Conservation (phyloP, 2,797 vertebrate species). For the Leptodactylus fallax region DNA sequence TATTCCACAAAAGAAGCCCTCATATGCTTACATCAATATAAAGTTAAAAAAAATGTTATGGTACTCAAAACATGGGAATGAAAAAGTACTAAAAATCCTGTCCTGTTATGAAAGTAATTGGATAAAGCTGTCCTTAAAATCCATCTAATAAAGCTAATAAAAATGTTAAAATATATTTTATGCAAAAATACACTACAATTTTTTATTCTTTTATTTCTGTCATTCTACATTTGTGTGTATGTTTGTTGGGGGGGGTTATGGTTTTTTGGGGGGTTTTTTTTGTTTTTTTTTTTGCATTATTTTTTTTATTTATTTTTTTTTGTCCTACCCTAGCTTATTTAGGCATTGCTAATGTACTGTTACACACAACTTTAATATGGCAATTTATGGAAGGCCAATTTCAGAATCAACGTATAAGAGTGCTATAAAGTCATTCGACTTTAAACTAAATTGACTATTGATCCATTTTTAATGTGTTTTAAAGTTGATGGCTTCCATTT, state of each 20-base stretch:
- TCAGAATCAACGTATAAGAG: neutral
- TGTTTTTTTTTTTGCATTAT: neutral
- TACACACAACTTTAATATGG: neutral
- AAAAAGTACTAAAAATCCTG: too few relatives aligned
- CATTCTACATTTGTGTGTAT: neutral
- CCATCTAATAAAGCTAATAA: neutral
- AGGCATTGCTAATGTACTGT: neutral
- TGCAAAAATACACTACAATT: neutral
- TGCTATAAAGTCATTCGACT: slow-evolving; percentile 19
- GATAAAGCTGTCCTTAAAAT: too few relatives aligned
- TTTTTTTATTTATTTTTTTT: neutral
- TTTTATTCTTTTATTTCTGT: neutral
- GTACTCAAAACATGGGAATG: too few relatives aligned
- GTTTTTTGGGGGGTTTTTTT: neutral
- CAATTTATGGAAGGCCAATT: slow-evolving; percentile 16
- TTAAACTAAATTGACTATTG: slow-evolving; percentile 30
- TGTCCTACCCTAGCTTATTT: neutral
- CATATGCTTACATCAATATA: too few relatives aligned
- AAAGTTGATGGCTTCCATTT: slow-evolving; percentile 22
- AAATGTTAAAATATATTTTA: neutral
- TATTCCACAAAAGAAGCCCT: too few relatives aligned
- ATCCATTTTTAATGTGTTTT: slow-evolving; percentile 7
- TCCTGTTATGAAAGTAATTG: too few relatives aligned
- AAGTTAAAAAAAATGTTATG: too few relatives aligned
- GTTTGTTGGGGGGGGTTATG: neutral